These are phyloP conservation scores for Cephus spinipes DNA, from an alignment of 2,888 invertebrate species.

Conservation along the genomic window DNA sequence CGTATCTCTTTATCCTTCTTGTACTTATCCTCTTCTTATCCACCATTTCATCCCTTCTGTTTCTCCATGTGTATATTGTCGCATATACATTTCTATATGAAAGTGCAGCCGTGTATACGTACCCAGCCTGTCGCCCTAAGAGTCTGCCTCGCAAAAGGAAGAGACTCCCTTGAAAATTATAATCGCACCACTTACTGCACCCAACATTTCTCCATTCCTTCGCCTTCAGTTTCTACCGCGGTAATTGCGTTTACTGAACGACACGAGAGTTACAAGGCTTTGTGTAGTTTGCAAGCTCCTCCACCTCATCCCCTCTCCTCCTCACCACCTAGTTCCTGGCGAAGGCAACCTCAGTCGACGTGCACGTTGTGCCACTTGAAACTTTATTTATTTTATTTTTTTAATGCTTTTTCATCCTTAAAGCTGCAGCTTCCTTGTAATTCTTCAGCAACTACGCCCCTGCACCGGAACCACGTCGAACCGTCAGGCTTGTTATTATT, in stretches of 20 bases:
- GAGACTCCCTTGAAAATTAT: constrained; percentile 45
- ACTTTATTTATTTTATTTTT: neutral
- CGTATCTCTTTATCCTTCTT: neutral
- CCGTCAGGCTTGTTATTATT: neutral
- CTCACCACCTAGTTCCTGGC: constrained; percentile 13
- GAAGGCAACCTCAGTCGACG: neutral
- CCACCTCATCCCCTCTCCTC: constrained; percentile 4
- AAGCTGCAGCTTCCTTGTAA: neutral
- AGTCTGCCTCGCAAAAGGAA: neutral
- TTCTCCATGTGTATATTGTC: neutral
- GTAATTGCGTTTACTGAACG: constrained; percentile 54
- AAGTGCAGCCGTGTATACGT: neutral
- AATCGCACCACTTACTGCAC: constrained; percentile 56
- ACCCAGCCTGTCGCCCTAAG: neutral
- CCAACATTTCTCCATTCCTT: constrained; percentile 30
- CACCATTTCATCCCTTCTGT: neutral
- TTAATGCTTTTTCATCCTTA: neutral
- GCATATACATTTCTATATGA: neutral
- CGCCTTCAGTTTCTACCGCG: constrained; percentile 24
- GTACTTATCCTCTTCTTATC: neutral
- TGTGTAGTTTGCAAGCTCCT: constrained; percentile 32
- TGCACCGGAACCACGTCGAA: neutral
- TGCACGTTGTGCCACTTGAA: neutral
- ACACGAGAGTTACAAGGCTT: constrained; percentile 43
- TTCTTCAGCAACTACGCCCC: neutral